A percentile compares a stretch with the other conserved stretches of the same genome.
Evolutionary conservation across 2,888 invertebrate genomes (phyloP).

Genomic region (Palloptera scutellata): DNA sequence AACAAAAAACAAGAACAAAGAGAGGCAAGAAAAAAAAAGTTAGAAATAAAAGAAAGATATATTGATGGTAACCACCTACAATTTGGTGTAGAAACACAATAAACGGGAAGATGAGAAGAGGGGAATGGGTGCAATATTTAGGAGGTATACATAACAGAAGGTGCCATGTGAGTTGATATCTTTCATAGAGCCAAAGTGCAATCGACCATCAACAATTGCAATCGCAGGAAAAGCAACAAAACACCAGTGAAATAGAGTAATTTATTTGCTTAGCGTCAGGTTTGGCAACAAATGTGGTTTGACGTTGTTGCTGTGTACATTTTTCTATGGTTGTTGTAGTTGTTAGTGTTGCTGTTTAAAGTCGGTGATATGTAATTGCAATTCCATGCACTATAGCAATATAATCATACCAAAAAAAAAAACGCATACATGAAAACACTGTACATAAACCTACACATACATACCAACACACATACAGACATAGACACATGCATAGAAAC

Average conservation of each 20-base stretch:
- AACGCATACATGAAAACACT: no score
- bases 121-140: not conserved
- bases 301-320: conserved; percentile 34
- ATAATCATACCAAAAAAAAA: conserved; percentile 21
- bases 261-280: conserved; percentile 49
- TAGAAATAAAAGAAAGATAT: conserved; percentile 2
- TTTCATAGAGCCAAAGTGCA: conserved; percentile 25
- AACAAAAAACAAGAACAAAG: not conserved
- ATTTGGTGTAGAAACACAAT: not conserved
- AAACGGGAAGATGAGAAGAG: no score
- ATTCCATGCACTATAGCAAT: conserved; percentile 16
- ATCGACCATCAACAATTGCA: conserved; percentile 32
- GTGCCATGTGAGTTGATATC: not conserved
- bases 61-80: conserved; percentile 30
- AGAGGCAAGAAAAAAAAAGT: no score
- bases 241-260: conserved; percentile 45
- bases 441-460: no score
- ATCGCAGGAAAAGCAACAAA: conserved; percentile 14
- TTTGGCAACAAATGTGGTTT: conserved; percentile 43
- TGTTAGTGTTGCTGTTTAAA: conserved; percentile 25
- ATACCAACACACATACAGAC: no score
- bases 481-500: conserved; percentile 1
- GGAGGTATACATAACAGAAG: not conserved
- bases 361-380: conserved; percentile 37
- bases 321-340: conserved; percentile 18